Percentiles rank a stretch among this genome's conserved stretches.
Conservation (phyloP, 2,888 invertebrate genomes). For the Acrobeloides nanus region DNA sequence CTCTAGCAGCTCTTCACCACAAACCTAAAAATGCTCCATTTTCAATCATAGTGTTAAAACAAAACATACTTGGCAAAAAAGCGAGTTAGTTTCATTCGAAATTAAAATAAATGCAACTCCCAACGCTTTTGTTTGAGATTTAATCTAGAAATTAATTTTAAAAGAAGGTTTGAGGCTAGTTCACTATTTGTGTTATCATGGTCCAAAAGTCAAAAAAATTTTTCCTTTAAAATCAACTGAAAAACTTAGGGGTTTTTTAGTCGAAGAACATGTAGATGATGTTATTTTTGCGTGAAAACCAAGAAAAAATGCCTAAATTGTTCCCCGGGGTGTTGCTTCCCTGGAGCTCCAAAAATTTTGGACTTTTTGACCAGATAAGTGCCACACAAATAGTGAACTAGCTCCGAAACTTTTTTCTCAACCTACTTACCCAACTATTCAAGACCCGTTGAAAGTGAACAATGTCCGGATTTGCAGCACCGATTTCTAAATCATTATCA, state of each 20-base stretch:
- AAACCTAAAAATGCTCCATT: conserved; percentile 15
- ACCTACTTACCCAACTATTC: conserved; percentile 28
- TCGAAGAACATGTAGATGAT: too few species aligned
- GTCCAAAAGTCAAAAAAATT: neutral
- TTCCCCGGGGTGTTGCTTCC: too few species aligned
- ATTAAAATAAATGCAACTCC: conserved; percentile 26
- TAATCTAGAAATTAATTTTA: conserved; percentile 22
- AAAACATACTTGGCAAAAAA: conserved; percentile 23
- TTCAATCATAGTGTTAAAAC: neutral
- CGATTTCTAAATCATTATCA: too few species aligned
- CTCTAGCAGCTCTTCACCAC: conserved; percentile 22
- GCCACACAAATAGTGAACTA: too few species aligned
- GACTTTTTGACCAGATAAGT: too few species aligned
- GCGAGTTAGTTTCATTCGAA: conserved; percentile 25
- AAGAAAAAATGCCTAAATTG: too few species aligned
- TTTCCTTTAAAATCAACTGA: too few species aligned
- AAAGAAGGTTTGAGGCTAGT: too few species aligned
- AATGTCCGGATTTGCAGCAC: conserved; percentile 34
- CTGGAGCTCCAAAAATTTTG: too few species aligned
- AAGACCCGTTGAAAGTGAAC: conserved; percentile 29
- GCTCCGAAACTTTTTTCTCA: neutral
- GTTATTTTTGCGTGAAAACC: too few species aligned
- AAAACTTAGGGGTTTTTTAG: too few species aligned
- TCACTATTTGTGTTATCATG: neutral
- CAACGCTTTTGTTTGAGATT: conserved; percentile 17